A percentile compares a stretch with the other conserved stretches of the same genome.
phyloP scores from a whole-genome alignment of 2,888 invertebrate species.

The Aleiodes leptofemur region DNA sequence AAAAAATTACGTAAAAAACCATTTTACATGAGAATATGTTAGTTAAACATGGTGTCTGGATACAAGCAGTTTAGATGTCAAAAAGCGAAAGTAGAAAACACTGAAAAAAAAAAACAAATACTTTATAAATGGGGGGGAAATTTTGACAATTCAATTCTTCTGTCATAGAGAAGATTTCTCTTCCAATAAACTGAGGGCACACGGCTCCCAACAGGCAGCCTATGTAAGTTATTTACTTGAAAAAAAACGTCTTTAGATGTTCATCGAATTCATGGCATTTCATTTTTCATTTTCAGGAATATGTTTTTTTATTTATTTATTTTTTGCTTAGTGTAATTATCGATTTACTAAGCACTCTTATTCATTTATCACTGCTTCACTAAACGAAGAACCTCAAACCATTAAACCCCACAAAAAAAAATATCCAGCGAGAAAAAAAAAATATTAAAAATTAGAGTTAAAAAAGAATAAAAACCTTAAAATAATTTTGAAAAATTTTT shows the following conservation, averaged over 20 bases:
- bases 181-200: constrained; percentile 69
- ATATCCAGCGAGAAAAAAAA: constrained; percentile 8
- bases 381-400: constrained; percentile 1
- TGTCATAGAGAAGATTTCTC: constrained; percentile 72
- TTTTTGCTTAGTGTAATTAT: constrained; percentile 51
- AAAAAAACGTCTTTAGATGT: constrained; percentile 57
- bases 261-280: constrained; percentile 51
- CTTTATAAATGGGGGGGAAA: constrained; percentile 40
- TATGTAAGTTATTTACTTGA: constrained; percentile 67
- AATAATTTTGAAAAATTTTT: constrained; percentile 20
- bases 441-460: neutral
- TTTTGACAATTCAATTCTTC: constrained; percentile 66
- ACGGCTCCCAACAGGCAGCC: constrained; percentile 69
- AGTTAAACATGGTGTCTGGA: constrained; percentile 32
- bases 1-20: neutral
- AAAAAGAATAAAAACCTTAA: neutral
- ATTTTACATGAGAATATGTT: constrained; percentile 2
- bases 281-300: constrained; percentile 39
- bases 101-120: neutral
- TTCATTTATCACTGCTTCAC: constrained; percentile 30
- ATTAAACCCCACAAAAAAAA: neutral
- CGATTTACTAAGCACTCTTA: constrained; percentile 45
- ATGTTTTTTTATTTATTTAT: constrained; percentile 37
- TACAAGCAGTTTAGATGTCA: constrained; percentile 35
- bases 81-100: constrained; percentile 19